Evolutionary conservation across 1,140 invertebrate genomes (phyloP).

Genomic region (Harpegnathos saltator): DNA sequence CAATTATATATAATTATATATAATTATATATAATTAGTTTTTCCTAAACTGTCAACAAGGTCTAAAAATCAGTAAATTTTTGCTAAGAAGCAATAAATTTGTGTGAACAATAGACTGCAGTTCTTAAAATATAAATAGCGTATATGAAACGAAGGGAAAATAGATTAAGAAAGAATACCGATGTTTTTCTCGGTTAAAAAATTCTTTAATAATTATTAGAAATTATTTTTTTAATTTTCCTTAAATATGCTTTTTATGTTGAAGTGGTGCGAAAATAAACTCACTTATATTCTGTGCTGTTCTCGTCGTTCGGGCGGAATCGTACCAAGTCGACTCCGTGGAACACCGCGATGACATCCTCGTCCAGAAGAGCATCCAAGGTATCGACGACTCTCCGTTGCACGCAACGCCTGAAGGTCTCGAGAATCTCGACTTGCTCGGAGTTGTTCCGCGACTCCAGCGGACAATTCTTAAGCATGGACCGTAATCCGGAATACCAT

Average conservation of each 20-base stretch:
- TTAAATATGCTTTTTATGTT: no score
- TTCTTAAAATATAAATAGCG: no score
- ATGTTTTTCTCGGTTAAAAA: no score
- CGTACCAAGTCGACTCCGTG: constrained; percentile 79
- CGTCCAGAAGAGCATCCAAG: constrained; percentile 74
- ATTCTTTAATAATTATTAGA: background rate
- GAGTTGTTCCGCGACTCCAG: constrained; percentile 54
- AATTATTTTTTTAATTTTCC: background rate
- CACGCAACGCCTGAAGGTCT: constrained; percentile 74
- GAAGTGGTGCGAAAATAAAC: constrained; percentile 17
- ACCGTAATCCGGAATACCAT: constrained; percentile 72
- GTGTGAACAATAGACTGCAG: no score
- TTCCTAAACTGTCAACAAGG: no score
- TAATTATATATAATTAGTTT: no score
- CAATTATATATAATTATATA: no score
- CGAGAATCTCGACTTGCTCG: constrained; percentile 73
- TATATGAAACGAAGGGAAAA: no score
- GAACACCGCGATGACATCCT: constrained; percentile 79
- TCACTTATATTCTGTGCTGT: constrained; percentile 60
- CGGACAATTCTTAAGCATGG: constrained; percentile 77
- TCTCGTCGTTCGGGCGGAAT: constrained; percentile 53
- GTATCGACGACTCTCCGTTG: constrained; percentile 74
- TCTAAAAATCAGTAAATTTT: no score
- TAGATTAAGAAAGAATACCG: no score
- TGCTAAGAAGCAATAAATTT: no score